Conservation (phyloP, 2,888 invertebrate genomes). For the Phengaris alcon region DNA sequence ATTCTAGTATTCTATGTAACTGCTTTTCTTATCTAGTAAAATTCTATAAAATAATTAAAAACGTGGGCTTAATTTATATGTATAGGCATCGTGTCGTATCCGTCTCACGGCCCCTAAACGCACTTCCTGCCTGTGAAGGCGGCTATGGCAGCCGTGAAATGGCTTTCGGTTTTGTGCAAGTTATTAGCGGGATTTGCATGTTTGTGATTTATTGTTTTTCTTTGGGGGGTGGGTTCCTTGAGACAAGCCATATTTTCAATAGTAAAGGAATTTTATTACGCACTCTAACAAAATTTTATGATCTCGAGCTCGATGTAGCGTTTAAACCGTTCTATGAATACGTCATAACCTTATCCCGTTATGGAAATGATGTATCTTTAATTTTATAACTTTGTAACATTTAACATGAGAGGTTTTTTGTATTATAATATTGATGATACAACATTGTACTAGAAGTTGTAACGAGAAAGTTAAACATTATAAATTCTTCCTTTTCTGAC, state of each 20-base stretch:
- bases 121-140: slow-evolving; percentile 37
- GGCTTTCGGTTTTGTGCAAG: slow-evolving; percentile 78
- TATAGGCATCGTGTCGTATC: slow-evolving; percentile 35
- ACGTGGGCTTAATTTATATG: neutral
- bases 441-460: too few species aligned
- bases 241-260: slow-evolving; percentile 45
- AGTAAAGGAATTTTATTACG: slow-evolving; percentile 41
- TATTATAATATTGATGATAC: too few species aligned
- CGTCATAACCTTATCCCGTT: slow-evolving; percentile 2
- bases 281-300: slow-evolving; percentile 44
- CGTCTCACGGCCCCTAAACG: slow-evolving; percentile 35
- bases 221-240: slow-evolving; percentile 43
- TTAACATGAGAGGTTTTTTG: neutral
- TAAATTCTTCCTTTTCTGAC: too few species aligned
- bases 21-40: too few species aligned
- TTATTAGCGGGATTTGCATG: slow-evolving; percentile 78
- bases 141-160: slow-evolving; percentile 72
- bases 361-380: slow-evolving; percentile 6
- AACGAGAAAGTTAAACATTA: too few species aligned
- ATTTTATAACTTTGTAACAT: neutral
- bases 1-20: too few species aligned
- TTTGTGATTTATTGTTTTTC: slow-evolving; percentile 74
- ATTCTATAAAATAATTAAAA: neutral
- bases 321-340: slow-evolving; percentile 27
- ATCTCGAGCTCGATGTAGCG: slow-evolving; percentile 30